Base-by-base conservation (phyloP, 2,113 vertebrate genomes). In the Macrotus californicus region DNA sequence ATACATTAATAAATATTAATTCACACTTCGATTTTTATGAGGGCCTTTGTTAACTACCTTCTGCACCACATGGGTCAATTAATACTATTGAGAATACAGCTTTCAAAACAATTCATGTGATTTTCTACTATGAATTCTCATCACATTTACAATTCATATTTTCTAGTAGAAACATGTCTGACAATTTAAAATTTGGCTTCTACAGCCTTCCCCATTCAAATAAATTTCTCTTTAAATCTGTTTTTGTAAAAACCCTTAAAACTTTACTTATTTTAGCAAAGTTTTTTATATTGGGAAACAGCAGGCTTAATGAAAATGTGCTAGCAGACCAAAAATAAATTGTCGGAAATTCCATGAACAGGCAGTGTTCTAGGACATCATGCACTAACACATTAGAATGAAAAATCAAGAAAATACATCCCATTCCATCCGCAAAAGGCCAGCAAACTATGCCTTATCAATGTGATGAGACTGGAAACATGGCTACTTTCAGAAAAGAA, bases 241-340 rank as follows among this genome's bases (percentile, higher is more conserved):
- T 61, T 85, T 86, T 39, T 86, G 26, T n/a, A 50, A 89, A 88
- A 85, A 79, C 7, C n/a, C 34, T 73, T 43, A 94, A 94, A 95
- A 76, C 9, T 76, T 79, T 48, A 52, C 61, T 90, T 43, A 46
- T n/a, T 70, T 91, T 46, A 91, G 48, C 70, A 75, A 61, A 39
- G 9, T 39, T 61, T 66, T 79, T 48, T 6, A 36, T 36, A 80
- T 14, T 76, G 43, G 31, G 50, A 87, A 89, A 83, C 5, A 84
- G 9, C 43, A 87, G 56, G 10, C 34, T 82, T 72, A 80, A 92
- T 39, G 18, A 85, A 84, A 79, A 79, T 26, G 52, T 82, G 56
- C 61, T 52, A 75, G 36, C 19, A 64, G 54, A 79, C 41, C 14
- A 52, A 67, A 79, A 93, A 43, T n/a, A 61, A 91, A 73, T 11